These are phyloP conservation scores for Danio jaintianensis DNA, from an alignment of 2,797 vertebrate genomes.

Conservation along the genomic window DNA sequence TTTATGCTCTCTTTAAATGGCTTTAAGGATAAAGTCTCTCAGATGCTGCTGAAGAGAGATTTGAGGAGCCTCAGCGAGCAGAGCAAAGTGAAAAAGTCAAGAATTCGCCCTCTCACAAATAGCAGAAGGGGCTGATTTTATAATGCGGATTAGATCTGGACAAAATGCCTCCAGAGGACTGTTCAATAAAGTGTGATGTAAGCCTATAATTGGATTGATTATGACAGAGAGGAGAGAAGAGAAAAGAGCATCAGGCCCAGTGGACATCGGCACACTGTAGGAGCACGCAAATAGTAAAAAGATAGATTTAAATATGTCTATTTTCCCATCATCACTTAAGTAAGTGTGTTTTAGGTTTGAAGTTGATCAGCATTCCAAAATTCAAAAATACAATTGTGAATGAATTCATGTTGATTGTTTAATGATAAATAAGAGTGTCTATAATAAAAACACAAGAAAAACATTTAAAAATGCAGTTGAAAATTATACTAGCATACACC, in stretches of 20 bases:
- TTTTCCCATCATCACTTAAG: not conserved
- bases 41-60: slow-evolving; percentile 7
- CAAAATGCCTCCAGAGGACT: slow-evolving; percentile 50
- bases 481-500: no score
- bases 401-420: slow-evolving; percentile 13
- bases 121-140: slow-evolving; percentile 40
- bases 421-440: slow-evolving; percentile 17
- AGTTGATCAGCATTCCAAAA: not conserved
- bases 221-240: slow-evolving; percentile 46
- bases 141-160: slow-evolving; percentile 56
- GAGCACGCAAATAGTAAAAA: not conserved
- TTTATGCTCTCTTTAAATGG: slow-evolving; percentile 34
- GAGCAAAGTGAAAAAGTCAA: not conserved
- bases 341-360: no score
- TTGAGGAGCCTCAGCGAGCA: not conserved
- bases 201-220: slow-evolving; percentile 64
- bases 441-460: slow-evolving; percentile 4
- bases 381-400: no score
- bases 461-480: not conserved
- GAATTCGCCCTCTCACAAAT: not conserved
- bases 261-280: not conserved
- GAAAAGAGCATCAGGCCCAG: not conserved
- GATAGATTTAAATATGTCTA: not conserved
- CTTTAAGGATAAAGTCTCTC: slow-evolving; percentile 13
- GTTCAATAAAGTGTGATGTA: slow-evolving; percentile 62